Base-by-base conservation (phyloP, 92 coral and sea anemone species). In the Phenganax stokvisi region DNA sequence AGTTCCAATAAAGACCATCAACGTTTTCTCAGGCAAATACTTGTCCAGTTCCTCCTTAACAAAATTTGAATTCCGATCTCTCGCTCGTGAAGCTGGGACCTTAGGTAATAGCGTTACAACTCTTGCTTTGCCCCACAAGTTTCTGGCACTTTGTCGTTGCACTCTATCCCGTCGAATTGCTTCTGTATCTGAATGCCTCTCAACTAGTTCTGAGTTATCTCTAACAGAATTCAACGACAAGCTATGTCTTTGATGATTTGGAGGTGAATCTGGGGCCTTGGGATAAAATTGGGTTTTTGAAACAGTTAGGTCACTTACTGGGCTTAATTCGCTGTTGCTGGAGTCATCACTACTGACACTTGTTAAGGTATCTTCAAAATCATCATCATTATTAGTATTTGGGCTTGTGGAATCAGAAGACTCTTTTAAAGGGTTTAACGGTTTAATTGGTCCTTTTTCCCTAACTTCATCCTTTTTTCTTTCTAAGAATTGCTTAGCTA, bases 1-100 rank as follows among this genome's bases (percentile, higher is more conserved):
- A 20, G 98, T 94, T 76, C 92, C 94, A 20, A 94, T 89, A 87
- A 94, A 94, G 54, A 94, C 75, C 12, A 91, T 91, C 78, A 94
- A 86, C 73, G 80, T 83, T 6, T 76, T 84, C 73, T 94, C 97
- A 37, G 98, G 98, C 58, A 94, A 85, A 80, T 94, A 90, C 12
- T 87, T 89, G 76, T 92, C 92, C 90, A 94, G 88, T 81, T 94
- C 98, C 72, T 94, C 97, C 71, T 80, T 82, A 44, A 94, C 77
- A 86, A 94, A 94, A 85, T 91, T 91, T 57, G 87, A 83, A 85
- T 87, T 94, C 75, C 98, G 87, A 63, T 85, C 85, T 44, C 97
- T 89, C 54, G 90, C 98, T 75, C 74, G 85, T 64, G 73, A 81
- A 20, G 92, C 98, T 13, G 81, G 85, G 9, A 94, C 94, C 75